A percentile compares a stretch with the other conserved stretches of the same genome.
Evolutionary conservation across 1,140 invertebrate genomes (phyloP).

Genomic region (Diuraphis noxia): DNA sequence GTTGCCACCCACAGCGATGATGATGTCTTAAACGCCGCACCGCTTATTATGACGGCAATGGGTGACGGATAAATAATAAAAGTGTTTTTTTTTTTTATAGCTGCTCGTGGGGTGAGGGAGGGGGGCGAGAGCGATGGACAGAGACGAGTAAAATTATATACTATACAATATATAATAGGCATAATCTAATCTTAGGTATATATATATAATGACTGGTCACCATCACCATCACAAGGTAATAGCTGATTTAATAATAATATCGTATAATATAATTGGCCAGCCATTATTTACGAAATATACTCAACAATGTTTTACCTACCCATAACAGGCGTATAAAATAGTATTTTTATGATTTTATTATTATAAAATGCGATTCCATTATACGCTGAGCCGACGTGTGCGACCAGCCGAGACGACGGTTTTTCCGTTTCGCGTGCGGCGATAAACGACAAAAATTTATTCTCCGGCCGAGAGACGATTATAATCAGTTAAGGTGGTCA

Average conservation of each 20-base stretch:
- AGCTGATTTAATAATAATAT: conserved; percentile 12
- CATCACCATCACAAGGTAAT: not conserved
- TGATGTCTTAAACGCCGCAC: not conserved
- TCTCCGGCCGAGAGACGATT: not conserved
- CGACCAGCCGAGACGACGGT: not conserved
- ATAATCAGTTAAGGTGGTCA: not conserved
- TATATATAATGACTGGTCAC: not conserved
- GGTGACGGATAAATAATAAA: not conserved
- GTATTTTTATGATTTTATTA: not conserved
- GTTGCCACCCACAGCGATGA: conserved; percentile 32
- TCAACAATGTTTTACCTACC: not conserved
- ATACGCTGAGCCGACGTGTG: not conserved
- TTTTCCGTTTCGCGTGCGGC: not conserved
- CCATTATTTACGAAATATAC: not conserved
- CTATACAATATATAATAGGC: no score
- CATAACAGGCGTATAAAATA: not conserved
- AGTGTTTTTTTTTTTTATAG: not conserved
- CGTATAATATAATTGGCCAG: not conserved
- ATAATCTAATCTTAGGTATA: no score
- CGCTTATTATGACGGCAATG: not conserved
- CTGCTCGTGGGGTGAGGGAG: no score
- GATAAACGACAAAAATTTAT: not conserved
- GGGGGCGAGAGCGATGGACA: no score
- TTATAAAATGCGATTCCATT: not conserved
- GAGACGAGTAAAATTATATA: not conserved